Conservation (phyloP, 1,140 invertebrate species). For the Drosophila mauritiana region DNA sequence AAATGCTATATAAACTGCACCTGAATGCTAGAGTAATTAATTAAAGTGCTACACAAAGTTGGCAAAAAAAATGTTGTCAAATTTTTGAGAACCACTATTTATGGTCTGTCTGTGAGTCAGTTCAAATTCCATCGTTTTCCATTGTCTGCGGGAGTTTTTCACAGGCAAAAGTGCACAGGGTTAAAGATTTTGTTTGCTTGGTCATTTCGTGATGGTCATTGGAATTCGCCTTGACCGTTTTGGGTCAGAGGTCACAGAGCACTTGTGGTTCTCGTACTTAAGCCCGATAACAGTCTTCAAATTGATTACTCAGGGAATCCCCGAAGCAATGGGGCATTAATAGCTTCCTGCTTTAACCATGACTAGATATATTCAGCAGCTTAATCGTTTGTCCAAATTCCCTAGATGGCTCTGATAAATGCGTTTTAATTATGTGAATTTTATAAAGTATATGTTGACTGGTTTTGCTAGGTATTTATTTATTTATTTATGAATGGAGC, state of each 20-base stretch:
- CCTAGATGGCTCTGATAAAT: not conserved
- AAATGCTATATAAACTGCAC: constrained; percentile 30
- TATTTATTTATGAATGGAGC: not conserved
- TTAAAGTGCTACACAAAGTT: constrained; percentile 55
- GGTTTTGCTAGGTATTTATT: not conserved
- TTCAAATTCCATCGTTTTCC: constrained; percentile 13
- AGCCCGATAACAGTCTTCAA: constrained; percentile 1
- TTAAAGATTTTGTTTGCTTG: constrained; percentile 15
- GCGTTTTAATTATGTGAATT: constrained; percentile 1
- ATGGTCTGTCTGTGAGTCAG: constrained; percentile 31
- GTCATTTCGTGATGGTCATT: constrained; percentile 35
- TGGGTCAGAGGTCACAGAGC: constrained; percentile 37
- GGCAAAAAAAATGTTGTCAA: constrained; percentile 43
- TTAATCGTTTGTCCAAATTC: not conserved
- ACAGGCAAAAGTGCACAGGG: constrained; percentile 49
- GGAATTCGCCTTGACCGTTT: constrained; percentile 41
- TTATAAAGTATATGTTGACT: not conserved
- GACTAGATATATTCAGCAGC: constrained; percentile 21
- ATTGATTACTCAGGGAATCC: constrained; percentile 28
- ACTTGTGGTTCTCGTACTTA: constrained; percentile 26
- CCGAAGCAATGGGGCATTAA: constrained; percentile 28
- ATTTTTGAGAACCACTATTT: constrained; percentile 49
- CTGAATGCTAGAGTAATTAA: constrained; percentile 51
- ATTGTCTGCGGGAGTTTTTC: constrained; percentile 40
- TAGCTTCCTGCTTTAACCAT: constrained; percentile 52